Evolutionary conservation across 2,113 vertebrate species (phyloP), one percentile per base, ranked within the genome.

Genomic region (Alligator sinensis): DNA sequence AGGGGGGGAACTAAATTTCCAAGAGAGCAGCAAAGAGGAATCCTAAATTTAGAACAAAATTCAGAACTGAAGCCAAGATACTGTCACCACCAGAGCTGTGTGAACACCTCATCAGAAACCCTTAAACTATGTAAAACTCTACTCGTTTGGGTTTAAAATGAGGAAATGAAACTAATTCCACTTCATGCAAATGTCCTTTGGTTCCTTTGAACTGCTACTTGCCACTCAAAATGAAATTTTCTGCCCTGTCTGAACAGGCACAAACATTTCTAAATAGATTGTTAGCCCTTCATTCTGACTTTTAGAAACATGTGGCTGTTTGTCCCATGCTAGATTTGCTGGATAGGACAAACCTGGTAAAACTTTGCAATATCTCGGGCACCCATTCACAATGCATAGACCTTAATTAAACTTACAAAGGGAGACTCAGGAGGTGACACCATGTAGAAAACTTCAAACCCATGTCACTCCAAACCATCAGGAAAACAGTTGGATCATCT

Each of bases 31-130:
- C 86, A 88, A 96, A 97, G 83, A 95, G 75, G 92, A 96, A 94
- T 94, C 87, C 97, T 97, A 97, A 97, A 97, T 97, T 96, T 97
- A 97, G 97, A 96, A 95, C 77, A 83, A 96, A 95, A 97, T 90
- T 95, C 93, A 87, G 82, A 95, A 95, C 82, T 62, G 90, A 95
- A 96, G 96, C 96, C 97, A 97, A 97, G 93, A 96, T 94, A 84
- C 96, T 97, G 95, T 97, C 96, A 97, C 66, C 95, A 93, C 87
- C 86, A 96, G 92, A 91, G 78, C 88, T 91, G 95, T 18, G 25
- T 94, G 94, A 95, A 95, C 93, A 94, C 92, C 93, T 94, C 87
- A 90, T 86, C 96, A 92, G 96, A 97, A 96, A 95, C 86, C 93
- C 92, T 97, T 93, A 96, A 96, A 80, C 93, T 80, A 87, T 62